A percentile compares a stretch with the other conserved stretches of the same genome.
phyloP scores from a whole-genome alignment of 2,888 invertebrate genomes.

The Thereva nobilitata region DNA sequence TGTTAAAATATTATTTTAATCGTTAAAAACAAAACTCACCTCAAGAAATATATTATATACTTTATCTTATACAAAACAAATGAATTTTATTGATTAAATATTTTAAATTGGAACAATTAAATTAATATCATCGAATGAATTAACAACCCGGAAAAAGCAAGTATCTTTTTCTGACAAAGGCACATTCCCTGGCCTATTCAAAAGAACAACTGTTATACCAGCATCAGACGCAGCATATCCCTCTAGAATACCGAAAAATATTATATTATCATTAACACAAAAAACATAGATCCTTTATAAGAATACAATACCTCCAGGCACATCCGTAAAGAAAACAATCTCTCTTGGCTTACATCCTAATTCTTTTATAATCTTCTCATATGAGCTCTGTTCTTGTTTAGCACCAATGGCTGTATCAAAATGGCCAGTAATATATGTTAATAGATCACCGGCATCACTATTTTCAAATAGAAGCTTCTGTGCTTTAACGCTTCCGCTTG shows the following conservation, averaged over 20 bases:
- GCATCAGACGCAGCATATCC: conserved; percentile 79
- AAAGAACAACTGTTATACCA: conserved; percentile 70
- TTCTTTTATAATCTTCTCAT: conserved; percentile 73
- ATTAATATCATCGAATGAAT: conserved; percentile 63
- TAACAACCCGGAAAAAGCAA: conserved; percentile 62
- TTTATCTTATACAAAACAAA: no score
- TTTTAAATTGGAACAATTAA: no score
- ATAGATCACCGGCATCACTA: conserved; percentile 76
- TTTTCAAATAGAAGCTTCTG: conserved; percentile 85
- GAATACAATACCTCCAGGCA: conserved; percentile 67
- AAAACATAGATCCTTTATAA: background rate
- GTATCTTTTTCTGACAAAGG: conserved; percentile 67
- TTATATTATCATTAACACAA: background rate
- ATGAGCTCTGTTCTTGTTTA: conserved; percentile 79
- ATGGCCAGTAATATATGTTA: conserved; percentile 72
- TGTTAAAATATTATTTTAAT: no score
- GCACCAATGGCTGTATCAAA: conserved; percentile 86
- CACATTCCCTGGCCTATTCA: conserved; percentile 80
- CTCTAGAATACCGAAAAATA: conserved; percentile 63
- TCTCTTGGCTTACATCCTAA: conserved; percentile 62
- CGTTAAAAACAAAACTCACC: no score
- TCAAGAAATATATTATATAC: no score
- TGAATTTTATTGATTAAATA: no score
- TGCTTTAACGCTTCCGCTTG: conserved; percentile 88
- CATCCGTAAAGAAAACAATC: conserved; percentile 85